Evolutionary conservation across 2,888 invertebrate genomes (phyloP).

Genomic region (Parnassius mnemosyne): DNA sequence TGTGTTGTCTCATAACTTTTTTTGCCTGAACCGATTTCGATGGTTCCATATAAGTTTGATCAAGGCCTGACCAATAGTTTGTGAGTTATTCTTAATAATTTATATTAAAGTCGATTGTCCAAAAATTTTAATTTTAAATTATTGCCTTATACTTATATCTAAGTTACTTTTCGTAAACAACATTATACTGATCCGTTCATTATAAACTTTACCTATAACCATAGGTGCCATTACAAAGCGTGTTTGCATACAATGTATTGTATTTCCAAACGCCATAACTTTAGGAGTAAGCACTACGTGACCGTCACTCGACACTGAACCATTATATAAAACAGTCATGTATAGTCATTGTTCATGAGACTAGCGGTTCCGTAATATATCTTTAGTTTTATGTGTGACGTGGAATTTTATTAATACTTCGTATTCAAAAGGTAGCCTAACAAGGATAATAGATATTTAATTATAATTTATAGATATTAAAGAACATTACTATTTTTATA

Average conservation of each 20-base stretch:
- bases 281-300: conserved; percentile 72
- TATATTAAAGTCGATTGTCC: no score
- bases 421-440: conserved; percentile 9
- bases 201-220: conserved; percentile 28
- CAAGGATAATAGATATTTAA: conserved; percentile 11
- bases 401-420: conserved; percentile 19
- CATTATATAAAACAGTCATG: conserved; percentile 45
- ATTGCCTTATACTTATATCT: background rate
- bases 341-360: conserved; percentile 35
- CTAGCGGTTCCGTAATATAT: conserved; percentile 40
- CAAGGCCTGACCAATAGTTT: no score
- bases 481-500: no score
- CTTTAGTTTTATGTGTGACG: conserved; percentile 15
- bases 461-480: background rate
- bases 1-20: no score
- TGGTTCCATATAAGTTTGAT: no score
- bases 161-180: conserved; percentile 10
- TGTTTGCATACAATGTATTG: conserved; percentile 58
- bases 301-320: conserved; percentile 70
- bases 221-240: conserved; percentile 24
- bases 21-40: no score
- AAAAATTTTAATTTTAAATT: no score
- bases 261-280: conserved; percentile 64
- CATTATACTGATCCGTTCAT: conserved; percentile 20
- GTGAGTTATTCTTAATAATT: no score